These are phyloP conservation scores for Myotis planiceps DNA, from an alignment of 2,797 vertebrate species.

Conservation along the genomic window DNA sequence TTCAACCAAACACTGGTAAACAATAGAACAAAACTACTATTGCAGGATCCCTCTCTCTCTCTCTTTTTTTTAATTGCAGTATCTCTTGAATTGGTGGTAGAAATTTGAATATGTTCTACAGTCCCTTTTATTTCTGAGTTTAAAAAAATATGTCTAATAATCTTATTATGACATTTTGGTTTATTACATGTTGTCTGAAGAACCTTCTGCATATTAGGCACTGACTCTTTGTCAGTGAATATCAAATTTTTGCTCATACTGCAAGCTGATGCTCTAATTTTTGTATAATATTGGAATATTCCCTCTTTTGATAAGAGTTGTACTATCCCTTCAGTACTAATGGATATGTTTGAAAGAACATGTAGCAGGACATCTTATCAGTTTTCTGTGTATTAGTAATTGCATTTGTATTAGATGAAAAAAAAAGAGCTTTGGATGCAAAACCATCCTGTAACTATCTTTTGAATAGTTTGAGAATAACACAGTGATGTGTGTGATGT, in stretches of 20 bases:
- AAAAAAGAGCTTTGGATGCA: not conserved
- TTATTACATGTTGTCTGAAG: not conserved
- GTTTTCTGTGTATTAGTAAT: not conserved
- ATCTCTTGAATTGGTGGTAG: not conserved
- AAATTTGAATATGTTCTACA: not conserved
- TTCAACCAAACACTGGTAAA: not conserved
- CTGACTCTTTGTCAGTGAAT: not conserved
- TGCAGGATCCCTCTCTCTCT: too few relatives aligned
- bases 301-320: not conserved
- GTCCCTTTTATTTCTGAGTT: not conserved
- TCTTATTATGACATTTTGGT: not conserved
- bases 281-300: not conserved
- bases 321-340: not conserved
- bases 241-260: not conserved
- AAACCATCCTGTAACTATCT: not conserved
- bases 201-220: not conserved
- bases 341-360: not conserved
- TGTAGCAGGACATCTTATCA: not conserved
- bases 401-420: not conserved
- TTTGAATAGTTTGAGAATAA: not conserved
- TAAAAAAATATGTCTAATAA: not conserved
- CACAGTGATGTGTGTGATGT: too few relatives aligned
- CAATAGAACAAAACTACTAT: not conserved
- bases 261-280: not conserved
- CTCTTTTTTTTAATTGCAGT: not conserved